These are phyloP conservation scores for Sphinx pinastri DNA, from an alignment of 2,888 invertebrate genomes.

Conservation along the genomic window DNA sequence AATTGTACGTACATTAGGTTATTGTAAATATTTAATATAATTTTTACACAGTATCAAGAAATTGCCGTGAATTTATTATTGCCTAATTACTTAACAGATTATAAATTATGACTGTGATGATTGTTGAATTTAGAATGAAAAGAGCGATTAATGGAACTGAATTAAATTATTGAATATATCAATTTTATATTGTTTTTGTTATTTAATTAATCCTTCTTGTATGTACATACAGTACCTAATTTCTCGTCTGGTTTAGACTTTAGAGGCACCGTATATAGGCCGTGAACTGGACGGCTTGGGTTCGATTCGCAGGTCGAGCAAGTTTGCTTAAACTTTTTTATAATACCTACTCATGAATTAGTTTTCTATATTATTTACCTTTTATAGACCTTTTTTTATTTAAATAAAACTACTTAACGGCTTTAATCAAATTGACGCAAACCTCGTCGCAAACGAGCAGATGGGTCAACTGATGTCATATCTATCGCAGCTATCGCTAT, in stretches of 20 bases:
- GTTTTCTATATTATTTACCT: too few species aligned
- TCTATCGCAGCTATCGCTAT: too few species aligned
- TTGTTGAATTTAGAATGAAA: slow-evolving; percentile 42
- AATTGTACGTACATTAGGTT: slow-evolving; percentile 6
- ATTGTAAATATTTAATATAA: slow-evolving; percentile 7
- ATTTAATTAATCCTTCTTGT: not conserved
- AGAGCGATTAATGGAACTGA: slow-evolving; percentile 39
- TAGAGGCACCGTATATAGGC: too few species aligned
- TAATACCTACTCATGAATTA: too few species aligned
- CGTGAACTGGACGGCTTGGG: not conserved
- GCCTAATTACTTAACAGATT: slow-evolving; percentile 21
- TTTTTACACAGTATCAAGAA: not conserved
- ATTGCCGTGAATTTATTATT: slow-evolving; percentile 32
- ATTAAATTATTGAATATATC: slow-evolving; percentile 51
- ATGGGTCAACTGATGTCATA: too few species aligned
- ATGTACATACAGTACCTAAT: not conserved
- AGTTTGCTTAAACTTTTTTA: too few species aligned
- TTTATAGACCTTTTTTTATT: too few species aligned
- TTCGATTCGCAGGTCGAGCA: not conserved
- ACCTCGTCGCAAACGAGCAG: too few species aligned
- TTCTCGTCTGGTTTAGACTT: too few species aligned
- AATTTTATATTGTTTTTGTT: slow-evolving; percentile 18
- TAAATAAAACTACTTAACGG: too few species aligned
- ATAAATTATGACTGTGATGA: slow-evolving; percentile 62
- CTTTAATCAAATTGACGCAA: too few species aligned